Conservation (phyloP, 2,797 vertebrate species). For the Carapus acus region DNA sequence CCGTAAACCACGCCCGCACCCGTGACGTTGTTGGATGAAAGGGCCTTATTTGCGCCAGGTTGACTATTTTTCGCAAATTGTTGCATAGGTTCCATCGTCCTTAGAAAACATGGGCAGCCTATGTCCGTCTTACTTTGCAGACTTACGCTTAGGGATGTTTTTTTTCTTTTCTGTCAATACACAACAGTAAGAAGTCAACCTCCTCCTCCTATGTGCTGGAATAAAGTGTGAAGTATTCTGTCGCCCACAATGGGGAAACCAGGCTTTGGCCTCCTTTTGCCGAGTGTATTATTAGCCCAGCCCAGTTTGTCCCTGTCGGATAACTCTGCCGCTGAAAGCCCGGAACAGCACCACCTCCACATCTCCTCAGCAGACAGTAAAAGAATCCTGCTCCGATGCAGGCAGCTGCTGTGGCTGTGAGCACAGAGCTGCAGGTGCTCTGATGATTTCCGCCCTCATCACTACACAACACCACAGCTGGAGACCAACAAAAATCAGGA, state of each 20-base stretch:
- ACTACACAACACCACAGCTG: too few species aligned
- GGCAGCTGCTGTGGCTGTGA: slow-evolving; percentile 4
- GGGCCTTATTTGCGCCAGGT: too few species aligned
- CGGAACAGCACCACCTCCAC: background rate
- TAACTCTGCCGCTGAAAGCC: background rate
- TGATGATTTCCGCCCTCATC: too few species aligned
- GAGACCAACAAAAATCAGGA: too few species aligned
- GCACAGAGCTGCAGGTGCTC: too few species aligned
- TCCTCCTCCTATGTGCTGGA: background rate
- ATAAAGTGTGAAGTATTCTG: background rate
- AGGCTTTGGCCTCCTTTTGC: background rate
- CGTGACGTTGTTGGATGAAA: too few species aligned
- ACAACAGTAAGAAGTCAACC: background rate
- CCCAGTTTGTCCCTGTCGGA: background rate
- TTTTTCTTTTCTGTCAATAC: background rate
- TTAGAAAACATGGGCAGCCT: background rate
- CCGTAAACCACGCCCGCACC: too few species aligned
- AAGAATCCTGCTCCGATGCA: background rate
- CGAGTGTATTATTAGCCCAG: background rate
- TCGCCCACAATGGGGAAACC: slow-evolving; percentile 4
- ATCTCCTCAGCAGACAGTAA: background rate
- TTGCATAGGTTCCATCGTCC: too few species aligned
- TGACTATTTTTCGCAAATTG: too few species aligned
- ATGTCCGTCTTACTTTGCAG: background rate
- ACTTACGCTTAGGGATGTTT: background rate